phyloP scores from a whole-genome alignment of 2,888 invertebrate genomes.

The Allygus modestus region DNA sequence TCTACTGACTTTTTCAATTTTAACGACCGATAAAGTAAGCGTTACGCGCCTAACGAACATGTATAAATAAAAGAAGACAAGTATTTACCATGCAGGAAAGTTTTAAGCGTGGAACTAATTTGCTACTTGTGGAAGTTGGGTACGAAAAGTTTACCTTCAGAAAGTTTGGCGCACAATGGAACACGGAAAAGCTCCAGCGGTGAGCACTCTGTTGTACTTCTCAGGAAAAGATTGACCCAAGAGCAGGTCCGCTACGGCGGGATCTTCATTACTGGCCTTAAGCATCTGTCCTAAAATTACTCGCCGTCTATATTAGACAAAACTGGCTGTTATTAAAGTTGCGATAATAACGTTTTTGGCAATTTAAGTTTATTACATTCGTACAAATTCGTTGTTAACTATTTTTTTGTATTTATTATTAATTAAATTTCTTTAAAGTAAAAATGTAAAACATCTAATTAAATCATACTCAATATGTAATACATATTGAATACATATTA shows the following conservation, averaged over 20 bases:
- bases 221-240: slow-evolving; percentile 20
- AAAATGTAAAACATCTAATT: too few species aligned
- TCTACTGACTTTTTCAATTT: too few species aligned
- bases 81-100: slow-evolving; percentile 35
- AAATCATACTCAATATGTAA: too few species aligned
- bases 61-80: slow-evolving; percentile 15
- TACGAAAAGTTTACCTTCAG: slow-evolving; percentile 37
- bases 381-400: too few species aligned
- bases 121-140: slow-evolving; percentile 39
- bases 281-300: not conserved
- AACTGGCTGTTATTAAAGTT: too few species aligned
- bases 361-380: too few species aligned
- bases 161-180: slow-evolving; percentile 44
- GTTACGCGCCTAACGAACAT: not conserved
- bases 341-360: too few species aligned
- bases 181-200: slow-evolving; percentile 26
- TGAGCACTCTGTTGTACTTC: slow-evolving; percentile 28
- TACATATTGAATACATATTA: too few species aligned
- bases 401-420: too few species aligned
- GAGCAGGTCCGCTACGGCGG: not conserved
- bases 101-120: slow-evolving; percentile 46
- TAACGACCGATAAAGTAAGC: too few species aligned
- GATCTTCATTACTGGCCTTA: not conserved
- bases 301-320: too few species aligned
- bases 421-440: too few species aligned